Conservation (phyloP, 2,797 vertebrate genomes). For the Strix occidentalis region DNA sequence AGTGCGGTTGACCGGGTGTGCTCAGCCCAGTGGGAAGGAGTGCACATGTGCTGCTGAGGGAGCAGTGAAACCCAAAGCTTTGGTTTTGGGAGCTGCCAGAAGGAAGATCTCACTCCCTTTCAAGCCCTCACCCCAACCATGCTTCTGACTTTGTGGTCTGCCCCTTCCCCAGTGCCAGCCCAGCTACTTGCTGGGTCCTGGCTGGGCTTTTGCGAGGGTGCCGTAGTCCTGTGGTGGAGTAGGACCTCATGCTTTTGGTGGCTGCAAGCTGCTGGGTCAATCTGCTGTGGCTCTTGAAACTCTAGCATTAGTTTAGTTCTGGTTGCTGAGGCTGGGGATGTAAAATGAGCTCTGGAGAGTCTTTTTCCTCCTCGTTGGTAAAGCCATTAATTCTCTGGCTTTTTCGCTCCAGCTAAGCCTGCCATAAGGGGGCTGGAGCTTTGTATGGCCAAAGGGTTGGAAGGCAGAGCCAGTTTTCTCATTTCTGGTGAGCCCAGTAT, state of each 20-base stretch:
- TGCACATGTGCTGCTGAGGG: background rate
- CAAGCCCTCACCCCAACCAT: background rate
- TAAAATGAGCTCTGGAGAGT: background rate
- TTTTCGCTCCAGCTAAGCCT: background rate
- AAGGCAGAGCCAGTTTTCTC: background rate
- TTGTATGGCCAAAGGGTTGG: background rate
- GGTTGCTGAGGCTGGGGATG: background rate
- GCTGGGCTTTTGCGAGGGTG: fast-evolving
- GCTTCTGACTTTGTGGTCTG: background rate
- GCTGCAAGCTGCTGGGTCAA: fast-evolving
- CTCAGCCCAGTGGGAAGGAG: background rate
- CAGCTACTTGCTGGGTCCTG: background rate
- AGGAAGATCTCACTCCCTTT: background rate
- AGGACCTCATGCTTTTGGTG: background rate
- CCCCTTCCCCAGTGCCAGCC: background rate
- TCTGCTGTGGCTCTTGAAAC: background rate
- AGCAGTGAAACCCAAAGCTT: background rate
- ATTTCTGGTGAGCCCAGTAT: background rate
- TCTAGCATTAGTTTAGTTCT: background rate
- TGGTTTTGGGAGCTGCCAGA: background rate
- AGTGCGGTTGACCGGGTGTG: fast-evolving
- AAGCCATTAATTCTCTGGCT: background rate
- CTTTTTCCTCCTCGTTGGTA: background rate
- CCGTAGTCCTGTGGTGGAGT: background rate
- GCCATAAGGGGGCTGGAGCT: background rate